Evolutionary conservation across 2,797 vertebrate genomes (phyloP).

Genomic region (Emydoidea blandingii): DNA sequence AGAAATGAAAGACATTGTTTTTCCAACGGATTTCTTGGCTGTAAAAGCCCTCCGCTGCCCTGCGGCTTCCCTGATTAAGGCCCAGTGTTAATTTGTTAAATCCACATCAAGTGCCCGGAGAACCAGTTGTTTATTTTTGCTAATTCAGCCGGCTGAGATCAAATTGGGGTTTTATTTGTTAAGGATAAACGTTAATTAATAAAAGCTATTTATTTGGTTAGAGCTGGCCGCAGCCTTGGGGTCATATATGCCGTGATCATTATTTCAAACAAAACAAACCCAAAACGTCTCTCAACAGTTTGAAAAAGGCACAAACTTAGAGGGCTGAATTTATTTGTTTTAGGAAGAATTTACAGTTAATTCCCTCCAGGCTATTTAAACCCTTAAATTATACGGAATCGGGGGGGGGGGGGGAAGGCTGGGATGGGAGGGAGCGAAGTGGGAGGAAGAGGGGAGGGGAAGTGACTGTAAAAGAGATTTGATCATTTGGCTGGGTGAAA

Average conservation of each 20-base stretch:
- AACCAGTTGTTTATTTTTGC: constrained; percentile 83
- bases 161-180: constrained; percentile 76
- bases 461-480: constrained; percentile 47
- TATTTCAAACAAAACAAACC: constrained; percentile 85
- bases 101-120: constrained; percentile 79
- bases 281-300: constrained; percentile 75
- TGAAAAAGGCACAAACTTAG: constrained; percentile 64
- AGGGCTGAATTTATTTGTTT: constrained; percentile 84
- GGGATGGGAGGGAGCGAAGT: constrained; percentile 20
- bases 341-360: constrained; percentile 84
- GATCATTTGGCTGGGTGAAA: constrained; percentile 44
- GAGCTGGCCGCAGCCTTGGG: constrained; percentile 64
- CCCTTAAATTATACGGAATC: constrained; percentile 78
- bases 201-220: constrained; percentile 86
- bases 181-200: constrained; percentile 86
- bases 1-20: constrained; percentile 62
- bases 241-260: constrained; percentile 79
- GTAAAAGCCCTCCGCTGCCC: constrained; percentile 61
- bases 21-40: constrained; percentile 71
- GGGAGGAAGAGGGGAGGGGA: background rate
- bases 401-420: constrained; percentile 18
- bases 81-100: constrained; percentile 85
- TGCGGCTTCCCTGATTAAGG: constrained; percentile 67
- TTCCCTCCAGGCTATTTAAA: constrained; percentile 81
- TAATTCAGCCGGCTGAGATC: constrained; percentile 75